phyloP scores from a whole-genome alignment of 2,888 invertebrate genomes.

The Coecobrya sp. region DNA sequence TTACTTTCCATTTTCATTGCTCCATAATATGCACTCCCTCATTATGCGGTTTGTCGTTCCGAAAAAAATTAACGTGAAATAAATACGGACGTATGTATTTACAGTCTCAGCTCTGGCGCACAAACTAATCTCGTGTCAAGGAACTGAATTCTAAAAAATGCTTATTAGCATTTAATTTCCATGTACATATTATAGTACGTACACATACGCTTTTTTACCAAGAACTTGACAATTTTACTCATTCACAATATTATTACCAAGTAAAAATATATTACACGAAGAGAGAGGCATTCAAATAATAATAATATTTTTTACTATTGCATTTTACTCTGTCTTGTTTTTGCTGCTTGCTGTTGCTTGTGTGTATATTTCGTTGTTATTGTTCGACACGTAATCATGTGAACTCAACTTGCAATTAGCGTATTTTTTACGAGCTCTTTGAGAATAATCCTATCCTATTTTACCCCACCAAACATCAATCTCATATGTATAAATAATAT shows the following conservation, averaged over 20 bases:
- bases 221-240: slow-evolving; percentile 38
- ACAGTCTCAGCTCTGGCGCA: background rate
- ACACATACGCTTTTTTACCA: slow-evolving; percentile 10
- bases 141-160: slow-evolving; percentile 40
- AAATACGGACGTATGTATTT: background rate
- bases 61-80: background rate
- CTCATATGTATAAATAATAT: background rate
- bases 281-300: background rate
- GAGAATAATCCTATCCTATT: slow-evolving; percentile 50
- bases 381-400: slow-evolving; percentile 75
- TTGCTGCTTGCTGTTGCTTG: background rate
- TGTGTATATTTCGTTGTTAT: slow-evolving; percentile 23
- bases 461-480: background rate
- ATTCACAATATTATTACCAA: slow-evolving; percentile 32
- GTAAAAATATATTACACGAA: slow-evolving; percentile 33
- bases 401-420: slow-evolving; percentile 72
- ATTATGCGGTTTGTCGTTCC: slow-evolving; percentile 45
- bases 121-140: slow-evolving; percentile 42
- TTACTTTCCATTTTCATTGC: slow-evolving; percentile 36
- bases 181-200: background rate
- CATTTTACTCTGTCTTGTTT: background rate
- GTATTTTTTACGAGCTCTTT: slow-evolving; percentile 70
- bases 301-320: slow-evolving; percentile 34
- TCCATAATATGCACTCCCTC: slow-evolving; percentile 35
- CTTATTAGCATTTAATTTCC: slow-evolving; percentile 64